Evolutionary conservation across 1,140 invertebrate genomes (phyloP), one percentile per base, ranked within the genome.

Genomic region (Bombus superbus): DNA sequence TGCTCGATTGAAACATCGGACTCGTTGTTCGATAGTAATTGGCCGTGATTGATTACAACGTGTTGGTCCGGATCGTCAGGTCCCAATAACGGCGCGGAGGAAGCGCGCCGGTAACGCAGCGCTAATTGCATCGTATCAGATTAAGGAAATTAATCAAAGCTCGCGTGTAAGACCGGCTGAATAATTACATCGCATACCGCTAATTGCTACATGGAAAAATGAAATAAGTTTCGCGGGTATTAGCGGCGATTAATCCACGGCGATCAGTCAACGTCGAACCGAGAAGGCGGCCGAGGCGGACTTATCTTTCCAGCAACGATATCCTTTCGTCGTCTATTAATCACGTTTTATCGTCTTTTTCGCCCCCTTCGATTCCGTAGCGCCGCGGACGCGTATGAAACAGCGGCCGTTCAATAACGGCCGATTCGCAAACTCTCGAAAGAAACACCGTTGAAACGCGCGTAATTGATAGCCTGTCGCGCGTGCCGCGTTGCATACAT

Each of bases 321-420:
- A 85, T 85, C 84, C 78, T 75, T 85, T 69, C 38, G 44, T n/a
- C 40, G 35, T 80, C 83, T 85, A 85, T 85, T 85, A 85, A 85
- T 85, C 84, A 85, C 38, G 69, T 71, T 85, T 79, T 79, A 84
- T 84, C 82, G 75, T 62, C 82, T 62, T 84, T 80, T 80, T 72
- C 68, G 42, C 53, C 73, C 59, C 83, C 66, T 66, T 71, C 42
- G 74, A 83, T 78, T 8, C 2, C 25, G 1, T 2, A 3, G 13
- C 28, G 1, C 15, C 13, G 35, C 78, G n/a, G 5, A 18, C 83
- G 76, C 53, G 66, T 53, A 38, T 28, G 66, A 79, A 78, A 79
- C 64, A 79, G 15, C 38, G 13, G 11, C 13, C 66, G 66, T 69
- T 79, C 82, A 38, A 79, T 79, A 84, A 13, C 53, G 66, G 3